Evolutionary conservation across 2,113 vertebrate species (phyloP).

Genomic region (Oenanthe oenanthe): DNA sequence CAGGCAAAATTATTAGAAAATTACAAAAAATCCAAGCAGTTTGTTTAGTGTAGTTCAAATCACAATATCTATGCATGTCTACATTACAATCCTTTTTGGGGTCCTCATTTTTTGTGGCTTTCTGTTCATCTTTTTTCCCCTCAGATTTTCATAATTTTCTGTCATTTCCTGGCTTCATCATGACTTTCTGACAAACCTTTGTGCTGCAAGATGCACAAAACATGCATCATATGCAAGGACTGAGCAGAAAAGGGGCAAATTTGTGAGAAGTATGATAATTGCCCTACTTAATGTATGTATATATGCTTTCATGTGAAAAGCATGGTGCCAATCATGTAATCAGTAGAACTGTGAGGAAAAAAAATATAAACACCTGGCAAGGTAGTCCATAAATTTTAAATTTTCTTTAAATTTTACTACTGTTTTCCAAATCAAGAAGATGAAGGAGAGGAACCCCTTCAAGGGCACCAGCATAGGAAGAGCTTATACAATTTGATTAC

Average conservation of each 20-base stretch:
- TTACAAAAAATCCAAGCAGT: background rate
- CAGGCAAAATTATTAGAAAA: background rate
- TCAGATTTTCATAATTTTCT: background rate
- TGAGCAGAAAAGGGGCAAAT: slow-evolving; percentile 4
- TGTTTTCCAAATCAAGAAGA: background rate
- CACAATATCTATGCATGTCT: background rate
- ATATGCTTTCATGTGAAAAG: background rate
- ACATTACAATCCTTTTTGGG: background rate
- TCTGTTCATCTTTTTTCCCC: background rate
- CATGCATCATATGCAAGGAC: background rate
- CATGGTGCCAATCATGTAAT: background rate
- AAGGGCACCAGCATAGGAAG: background rate
- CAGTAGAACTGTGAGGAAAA: background rate
- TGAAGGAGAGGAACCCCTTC: background rate
- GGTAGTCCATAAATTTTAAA: background rate
- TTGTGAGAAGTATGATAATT: slow-evolving; percentile 17
- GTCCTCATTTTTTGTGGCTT: background rate
- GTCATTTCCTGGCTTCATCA: background rate
- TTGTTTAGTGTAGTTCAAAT: background rate
- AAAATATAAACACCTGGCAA: background rate
- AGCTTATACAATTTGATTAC: background rate
- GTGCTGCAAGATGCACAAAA: background rate
- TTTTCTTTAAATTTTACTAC: background rate
- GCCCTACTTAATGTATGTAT: background rate
- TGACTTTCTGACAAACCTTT: slow-evolving; percentile 17